Evolutionary conservation across 2,888 invertebrate genomes (phyloP).

Genomic region (Athrips mouffetella): DNA sequence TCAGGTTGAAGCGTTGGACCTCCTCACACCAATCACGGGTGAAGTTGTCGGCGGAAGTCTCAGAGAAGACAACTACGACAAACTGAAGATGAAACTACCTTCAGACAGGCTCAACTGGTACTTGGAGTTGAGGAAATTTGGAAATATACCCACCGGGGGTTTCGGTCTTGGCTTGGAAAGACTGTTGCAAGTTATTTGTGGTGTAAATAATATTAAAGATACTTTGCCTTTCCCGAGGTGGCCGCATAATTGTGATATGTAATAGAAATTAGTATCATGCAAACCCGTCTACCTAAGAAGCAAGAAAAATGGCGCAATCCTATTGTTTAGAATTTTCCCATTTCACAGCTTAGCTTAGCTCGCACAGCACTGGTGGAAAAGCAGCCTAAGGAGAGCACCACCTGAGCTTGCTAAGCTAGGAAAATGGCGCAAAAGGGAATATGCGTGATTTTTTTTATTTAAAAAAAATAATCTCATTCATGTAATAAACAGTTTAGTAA

Average conservation of each 20-base stretch:
- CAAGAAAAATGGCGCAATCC: not conserved
- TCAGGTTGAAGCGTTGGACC: slow-evolving; percentile 89
- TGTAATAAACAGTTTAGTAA: too few relatives aligned
- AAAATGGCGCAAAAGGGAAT: too few relatives aligned
- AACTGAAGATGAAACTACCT: slow-evolving; percentile 81
- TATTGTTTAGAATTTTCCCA: too few relatives aligned
- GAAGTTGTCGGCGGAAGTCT: slow-evolving; percentile 97
- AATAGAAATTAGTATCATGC: too few relatives aligned
- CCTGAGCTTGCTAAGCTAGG: too few relatives aligned
- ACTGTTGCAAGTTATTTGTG: slow-evolving; percentile 88
- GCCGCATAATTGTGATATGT: slow-evolving; percentile 91
- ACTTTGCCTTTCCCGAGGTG: slow-evolving; percentile 96
- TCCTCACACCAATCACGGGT: slow-evolving; percentile 92
- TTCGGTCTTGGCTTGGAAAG: slow-evolving; percentile 98
- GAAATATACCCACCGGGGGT: slow-evolving; percentile 94
- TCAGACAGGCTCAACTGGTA: slow-evolving; percentile 87
- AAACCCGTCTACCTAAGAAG: too few relatives aligned
- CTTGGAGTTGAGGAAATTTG: slow-evolving; percentile 91
- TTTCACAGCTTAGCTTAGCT: too few relatives aligned
- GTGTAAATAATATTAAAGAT: slow-evolving; percentile 94
- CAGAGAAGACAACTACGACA: slow-evolving; percentile 87
- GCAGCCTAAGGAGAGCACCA: too few relatives aligned
- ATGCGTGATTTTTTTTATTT: too few relatives aligned
- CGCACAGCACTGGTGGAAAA: too few relatives aligned
- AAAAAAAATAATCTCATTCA: too few relatives aligned